Conservation (phyloP, 2,113 vertebrate species). For the Ramphastos sulfuratus region DNA sequence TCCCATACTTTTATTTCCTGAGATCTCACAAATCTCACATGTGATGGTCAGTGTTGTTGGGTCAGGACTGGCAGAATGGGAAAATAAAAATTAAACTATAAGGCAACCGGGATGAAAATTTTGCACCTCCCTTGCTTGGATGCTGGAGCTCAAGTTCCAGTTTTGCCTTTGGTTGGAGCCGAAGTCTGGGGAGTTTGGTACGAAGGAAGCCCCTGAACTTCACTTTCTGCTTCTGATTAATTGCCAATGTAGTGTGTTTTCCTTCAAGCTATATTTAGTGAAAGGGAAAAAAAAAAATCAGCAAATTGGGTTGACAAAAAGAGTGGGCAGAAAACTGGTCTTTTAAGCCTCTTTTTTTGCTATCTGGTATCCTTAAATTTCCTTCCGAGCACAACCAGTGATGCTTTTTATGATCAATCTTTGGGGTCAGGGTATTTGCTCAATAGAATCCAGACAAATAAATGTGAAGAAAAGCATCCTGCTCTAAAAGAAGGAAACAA, state of each 20-base stretch:
- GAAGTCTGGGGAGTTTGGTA: not conserved
- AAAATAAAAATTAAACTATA: not conserved
- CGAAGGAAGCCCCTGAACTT: not conserved
- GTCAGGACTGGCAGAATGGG: not conserved
- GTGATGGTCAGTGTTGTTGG: not conserved
- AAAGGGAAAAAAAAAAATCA: not conserved
- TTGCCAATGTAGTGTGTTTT: not conserved
- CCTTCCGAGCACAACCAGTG: conserved; percentile 41
- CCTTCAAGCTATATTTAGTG: conserved; percentile 17
- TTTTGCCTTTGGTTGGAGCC: not conserved
- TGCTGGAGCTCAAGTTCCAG: not conserved
- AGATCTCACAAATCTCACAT: not conserved
- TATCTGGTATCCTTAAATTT: conserved; percentile 53
- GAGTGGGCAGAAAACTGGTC: conserved; percentile 28
- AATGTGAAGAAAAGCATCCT: conserved; percentile 61
- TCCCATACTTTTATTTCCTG: not conserved
- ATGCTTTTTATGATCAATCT: conserved; percentile 66
- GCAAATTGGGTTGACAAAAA: conserved; percentile 40
- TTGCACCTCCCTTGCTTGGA: not conserved
- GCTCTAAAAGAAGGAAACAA: conserved; percentile 69
- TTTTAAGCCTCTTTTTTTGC: conserved; percentile 47
- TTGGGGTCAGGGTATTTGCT: conserved; percentile 49
- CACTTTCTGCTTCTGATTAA: conserved; percentile 40
- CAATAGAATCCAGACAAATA: conserved; percentile 59
- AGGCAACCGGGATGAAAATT: not conserved